Base-by-base conservation (phyloP, 2,888 invertebrate genomes). In the Dryomyza anilis region DNA sequence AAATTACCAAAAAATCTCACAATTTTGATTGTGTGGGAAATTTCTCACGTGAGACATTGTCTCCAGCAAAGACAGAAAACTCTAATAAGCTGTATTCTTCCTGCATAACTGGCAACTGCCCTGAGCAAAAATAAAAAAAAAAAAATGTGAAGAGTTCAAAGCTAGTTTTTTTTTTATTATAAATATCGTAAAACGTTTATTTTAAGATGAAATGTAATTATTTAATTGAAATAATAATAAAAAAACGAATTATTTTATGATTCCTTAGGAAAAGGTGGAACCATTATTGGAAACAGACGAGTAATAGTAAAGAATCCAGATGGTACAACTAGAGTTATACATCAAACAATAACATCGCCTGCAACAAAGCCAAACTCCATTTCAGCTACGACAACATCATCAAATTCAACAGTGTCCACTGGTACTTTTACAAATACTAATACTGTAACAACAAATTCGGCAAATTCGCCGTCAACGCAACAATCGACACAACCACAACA, bases 251-350 rank as follows among this genome's bases (percentile, higher is more conserved):
- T 33, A 33, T 33, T 33, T 33, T n/a, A n/a, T n/a, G n/a, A n/a
- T n/a, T n/a, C n/a, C 67, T 63, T 30, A 72, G 72, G 43, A 21
- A 79, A 80, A 53, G 72, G 74, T n/a, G n/a, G n/a, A 1, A 76
- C 77, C 70, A 73, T 81, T 59, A 75, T 80, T 69, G 77, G 81
- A 16, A 81, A 79, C 66, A 72, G 84, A n/a, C 78, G 82, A 39
- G 80, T 82, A 36, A 81, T 84, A 66, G 85, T 85, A 0, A 84
- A 85, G 66, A 84, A 84, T 73, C 80, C 84, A 68, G 89, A 89
- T 81, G 89, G 89, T 6, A 86, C 88, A 43, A 85, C 89, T 70
- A 88, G 89, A 79, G 85, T 89, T 19, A 87, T 89, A 59, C 88
- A 89, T 58, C 89, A 89, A 81, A 77, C 80, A 2, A 86, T 89